Conservation (phyloP, 2,797 vertebrate species). For the Eleutherodactylus coqui region DNA sequence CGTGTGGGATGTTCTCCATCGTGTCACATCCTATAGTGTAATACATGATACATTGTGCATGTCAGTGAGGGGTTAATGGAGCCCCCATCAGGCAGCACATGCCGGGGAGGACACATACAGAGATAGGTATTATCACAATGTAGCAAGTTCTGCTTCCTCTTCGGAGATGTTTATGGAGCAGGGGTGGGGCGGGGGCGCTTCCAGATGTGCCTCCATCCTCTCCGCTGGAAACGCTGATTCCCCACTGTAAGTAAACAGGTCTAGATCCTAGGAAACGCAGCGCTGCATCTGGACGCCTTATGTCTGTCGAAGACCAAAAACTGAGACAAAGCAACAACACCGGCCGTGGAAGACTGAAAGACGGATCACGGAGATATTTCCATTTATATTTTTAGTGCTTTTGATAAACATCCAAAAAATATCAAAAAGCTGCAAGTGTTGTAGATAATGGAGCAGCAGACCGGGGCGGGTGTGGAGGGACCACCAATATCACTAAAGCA, state of each 20-base stretch:
- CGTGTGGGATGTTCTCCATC: neutral
- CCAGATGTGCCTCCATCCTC: slow-evolving; percentile 58
- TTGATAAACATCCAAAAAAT: slow-evolving; percentile 19
- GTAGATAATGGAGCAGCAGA: neutral
- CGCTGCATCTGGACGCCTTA: slow-evolving; percentile 48
- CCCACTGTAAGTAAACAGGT: slow-evolving; percentile 39
- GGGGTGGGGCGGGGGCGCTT: neutral
- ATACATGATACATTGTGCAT: neutral
- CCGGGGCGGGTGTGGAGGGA: neutral
- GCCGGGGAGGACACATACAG: neutral
- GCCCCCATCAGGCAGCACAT: neutral
- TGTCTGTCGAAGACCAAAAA: neutral
- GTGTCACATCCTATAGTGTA: neutral
- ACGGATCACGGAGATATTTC: neutral
- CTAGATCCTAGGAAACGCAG: slow-evolving; percentile 20
- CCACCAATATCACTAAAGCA: neutral
- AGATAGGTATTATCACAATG: slow-evolving; percentile 35
- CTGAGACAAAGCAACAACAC: slow-evolving; percentile 29
- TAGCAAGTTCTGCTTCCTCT: slow-evolving; percentile 15
- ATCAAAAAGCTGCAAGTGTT: neutral
- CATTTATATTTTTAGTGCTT: neutral
- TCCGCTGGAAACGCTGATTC: slow-evolving; percentile 55
- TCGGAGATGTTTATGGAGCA: slow-evolving; percentile 22
- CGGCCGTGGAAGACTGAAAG: neutral
- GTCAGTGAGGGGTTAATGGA: neutral